Evolutionary conservation across 2,797 vertebrate genomes (phyloP).

Genomic region (Ibycter americanus): DNA sequence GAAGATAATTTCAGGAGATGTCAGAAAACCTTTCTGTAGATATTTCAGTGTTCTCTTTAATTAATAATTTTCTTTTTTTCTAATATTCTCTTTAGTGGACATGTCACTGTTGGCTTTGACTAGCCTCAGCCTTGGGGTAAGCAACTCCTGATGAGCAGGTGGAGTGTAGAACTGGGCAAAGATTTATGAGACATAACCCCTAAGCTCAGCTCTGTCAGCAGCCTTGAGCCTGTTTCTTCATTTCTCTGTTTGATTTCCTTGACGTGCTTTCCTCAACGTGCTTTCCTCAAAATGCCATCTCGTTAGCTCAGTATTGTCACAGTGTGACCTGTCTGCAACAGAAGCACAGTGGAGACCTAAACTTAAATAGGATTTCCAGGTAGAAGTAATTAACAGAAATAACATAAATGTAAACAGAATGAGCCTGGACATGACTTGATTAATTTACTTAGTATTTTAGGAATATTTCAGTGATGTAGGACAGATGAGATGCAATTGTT

Average conservation of each 20-base stretch:
- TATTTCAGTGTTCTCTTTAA: not conserved
- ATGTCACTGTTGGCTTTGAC: not conserved
- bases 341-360: not conserved
- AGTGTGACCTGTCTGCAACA: not conserved
- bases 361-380: not conserved
- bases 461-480: not conserved
- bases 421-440: not conserved
- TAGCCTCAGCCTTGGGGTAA: not conserved
- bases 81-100: not conserved
- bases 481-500: not conserved
- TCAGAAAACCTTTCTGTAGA: not conserved
- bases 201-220: not conserved
- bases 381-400: not conserved
- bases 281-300: not conserved
- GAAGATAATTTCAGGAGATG: not conserved
- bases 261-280: not conserved
- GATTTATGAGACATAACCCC: not conserved
- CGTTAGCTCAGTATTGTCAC: not conserved
- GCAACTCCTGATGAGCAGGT: not conserved
- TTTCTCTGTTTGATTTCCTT: not conserved
- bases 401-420: not conserved
- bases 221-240: not conserved
- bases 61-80: not conserved
- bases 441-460: not conserved
- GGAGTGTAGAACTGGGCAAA: not conserved